These are phyloP conservation scores for Hybos culiciformis DNA, from an alignment of 2,888 invertebrate species.

Conservation along the genomic window DNA sequence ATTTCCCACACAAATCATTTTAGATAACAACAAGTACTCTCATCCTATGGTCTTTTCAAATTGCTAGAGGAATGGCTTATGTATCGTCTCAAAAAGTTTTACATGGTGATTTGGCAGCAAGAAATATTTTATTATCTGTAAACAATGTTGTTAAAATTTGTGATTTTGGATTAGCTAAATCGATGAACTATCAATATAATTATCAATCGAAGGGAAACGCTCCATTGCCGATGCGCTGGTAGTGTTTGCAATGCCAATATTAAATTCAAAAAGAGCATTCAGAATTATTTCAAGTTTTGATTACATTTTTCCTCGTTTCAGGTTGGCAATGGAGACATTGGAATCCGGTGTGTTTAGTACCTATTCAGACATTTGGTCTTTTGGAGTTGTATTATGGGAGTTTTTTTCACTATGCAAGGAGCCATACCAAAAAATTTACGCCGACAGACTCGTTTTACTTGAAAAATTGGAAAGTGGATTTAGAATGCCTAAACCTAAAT, in stretches of 20 bases:
- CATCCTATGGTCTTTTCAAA: constrained; percentile 73
- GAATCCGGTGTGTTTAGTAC: constrained; percentile 72
- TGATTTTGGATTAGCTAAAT: constrained; percentile 79
- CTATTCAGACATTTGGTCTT: constrained; percentile 83
- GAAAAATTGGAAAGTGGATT: constrained; percentile 58
- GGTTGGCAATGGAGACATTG: constrained; percentile 84
- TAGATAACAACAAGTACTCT: constrained; percentile 59
- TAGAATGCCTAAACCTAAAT: no score
- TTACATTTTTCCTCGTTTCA: no score
- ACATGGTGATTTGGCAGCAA: constrained; percentile 68
- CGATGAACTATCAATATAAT: constrained; percentile 42
- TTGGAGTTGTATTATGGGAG: constrained; percentile 72
- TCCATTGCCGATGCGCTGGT: constrained; percentile 40
- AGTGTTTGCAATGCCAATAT: no score
- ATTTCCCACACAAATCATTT: constrained; percentile 31
- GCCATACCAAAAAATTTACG: constrained; percentile 49
- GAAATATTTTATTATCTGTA: constrained; percentile 69
- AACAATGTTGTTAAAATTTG: constrained; percentile 81
- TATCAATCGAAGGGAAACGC: neutral
- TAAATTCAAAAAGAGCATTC: no score
- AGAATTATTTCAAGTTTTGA: no score
- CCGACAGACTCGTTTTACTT: neutral
- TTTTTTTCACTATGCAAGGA: constrained; percentile 63
- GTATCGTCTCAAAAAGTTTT: constrained; percentile 66
- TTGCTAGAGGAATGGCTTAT: constrained; percentile 83